A percentile compares a stretch with the other conserved stretches of the same genome.
Evolutionary conservation across 2,797 vertebrate species (phyloP).

Genomic region (Ctenochaetus hawaiiensis): DNA sequence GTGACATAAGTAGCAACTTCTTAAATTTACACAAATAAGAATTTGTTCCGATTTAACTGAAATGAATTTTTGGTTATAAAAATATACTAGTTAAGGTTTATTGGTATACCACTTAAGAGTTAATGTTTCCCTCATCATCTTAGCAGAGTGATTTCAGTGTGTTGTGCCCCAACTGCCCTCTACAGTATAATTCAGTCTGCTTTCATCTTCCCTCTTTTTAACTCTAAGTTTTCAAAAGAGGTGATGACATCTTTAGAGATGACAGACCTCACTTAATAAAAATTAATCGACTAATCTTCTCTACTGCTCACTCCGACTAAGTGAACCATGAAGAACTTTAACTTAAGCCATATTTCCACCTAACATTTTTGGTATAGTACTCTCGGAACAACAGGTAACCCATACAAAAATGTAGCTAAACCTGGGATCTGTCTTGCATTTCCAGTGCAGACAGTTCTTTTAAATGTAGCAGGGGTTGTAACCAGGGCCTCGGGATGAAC

Average conservation of each 20-base stretch:
- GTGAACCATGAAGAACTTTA: slow-evolving; percentile 42
- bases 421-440: no score
- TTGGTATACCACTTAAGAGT: background rate
- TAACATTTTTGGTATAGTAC: no score
- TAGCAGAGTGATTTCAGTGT: background rate
- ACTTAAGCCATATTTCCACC: background rate
- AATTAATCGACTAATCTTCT: slow-evolving; percentile 48
- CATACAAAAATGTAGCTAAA: no score
- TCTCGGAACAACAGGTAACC: no score
- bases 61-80: background rate
- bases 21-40: background rate
- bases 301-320: slow-evolving; percentile 25
- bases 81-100: no score
- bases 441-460: no score
- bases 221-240: slow-evolving; percentile 48
- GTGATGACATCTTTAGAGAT: slow-evolving; percentile 69
- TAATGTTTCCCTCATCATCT: slow-evolving; percentile 11
- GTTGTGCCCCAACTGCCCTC: background rate
- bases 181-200: slow-evolving; percentile 12
- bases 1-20: background rate
- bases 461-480: no score
- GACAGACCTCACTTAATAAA: slow-evolving; percentile 60
- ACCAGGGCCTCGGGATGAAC: no score
- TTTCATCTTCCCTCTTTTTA: slow-evolving; percentile 3
- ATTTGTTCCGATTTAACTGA: accelerated